phyloP scores from a whole-genome alignment of 2,797 vertebrate genomes.

The Hydrolagus colliei region DNA sequence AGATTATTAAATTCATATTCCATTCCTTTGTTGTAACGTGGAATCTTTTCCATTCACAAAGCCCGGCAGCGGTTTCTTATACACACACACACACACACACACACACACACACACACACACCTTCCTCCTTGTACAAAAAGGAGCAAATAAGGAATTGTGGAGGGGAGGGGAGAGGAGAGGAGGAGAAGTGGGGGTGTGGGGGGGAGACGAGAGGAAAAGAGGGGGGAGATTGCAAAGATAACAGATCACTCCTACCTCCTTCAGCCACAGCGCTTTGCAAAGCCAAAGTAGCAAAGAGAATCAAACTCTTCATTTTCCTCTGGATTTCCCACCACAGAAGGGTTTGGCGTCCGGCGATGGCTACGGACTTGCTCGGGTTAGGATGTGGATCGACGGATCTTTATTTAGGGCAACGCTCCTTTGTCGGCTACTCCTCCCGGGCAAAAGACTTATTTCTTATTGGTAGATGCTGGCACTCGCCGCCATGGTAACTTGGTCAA shows the following conservation, averaged over 20 bases:
- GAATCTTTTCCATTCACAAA: no score
- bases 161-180: no score
- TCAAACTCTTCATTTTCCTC: not conserved
- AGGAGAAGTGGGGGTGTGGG: no score
- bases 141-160: not conserved
- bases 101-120: no score
- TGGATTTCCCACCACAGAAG: not conserved
- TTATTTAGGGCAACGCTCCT: conserved; percentile 20
- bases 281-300: conserved; percentile 10
- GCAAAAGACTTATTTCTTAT: conserved; percentile 10
- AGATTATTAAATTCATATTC: no score
- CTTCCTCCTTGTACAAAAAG: not conserved
- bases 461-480: conserved; percentile 22
- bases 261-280: not conserved
- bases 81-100: no score
- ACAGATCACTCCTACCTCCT: conserved; percentile 4
- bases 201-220: not conserved
- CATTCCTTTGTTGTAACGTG: no score
- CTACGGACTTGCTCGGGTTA: not conserved
- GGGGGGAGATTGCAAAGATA: not conserved
- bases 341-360: not conserved
- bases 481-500: conserved; percentile 19
- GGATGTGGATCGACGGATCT: conserved; percentile 18
- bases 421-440: conserved; percentile 14
- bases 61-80: no score